Evolutionary conservation across 2,113 vertebrate species (phyloP).

Genomic region (Anser cygnoides): DNA sequence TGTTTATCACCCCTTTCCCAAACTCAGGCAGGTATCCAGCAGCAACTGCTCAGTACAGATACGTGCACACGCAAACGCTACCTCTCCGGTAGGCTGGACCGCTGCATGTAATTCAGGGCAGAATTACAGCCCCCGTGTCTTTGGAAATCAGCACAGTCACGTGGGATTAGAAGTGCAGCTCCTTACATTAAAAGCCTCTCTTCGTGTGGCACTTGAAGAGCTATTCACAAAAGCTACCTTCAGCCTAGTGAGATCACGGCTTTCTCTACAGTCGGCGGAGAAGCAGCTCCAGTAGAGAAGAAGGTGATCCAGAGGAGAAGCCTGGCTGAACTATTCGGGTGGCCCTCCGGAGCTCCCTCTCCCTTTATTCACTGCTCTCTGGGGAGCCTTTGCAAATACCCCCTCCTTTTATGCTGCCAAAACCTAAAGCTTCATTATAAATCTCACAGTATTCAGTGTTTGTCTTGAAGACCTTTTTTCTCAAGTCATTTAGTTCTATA

Average conservation of each 20-base stretch:
- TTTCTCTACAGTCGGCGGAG: background rate
- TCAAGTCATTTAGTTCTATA: background rate
- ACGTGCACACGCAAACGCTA: fast-evolving
- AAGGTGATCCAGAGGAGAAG: background rate
- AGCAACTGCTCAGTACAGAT: background rate
- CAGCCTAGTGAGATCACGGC: background rate
- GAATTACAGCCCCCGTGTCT: background rate
- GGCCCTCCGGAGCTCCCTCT: background rate
- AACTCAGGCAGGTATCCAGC: conserved; percentile 7
- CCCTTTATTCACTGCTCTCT: background rate
- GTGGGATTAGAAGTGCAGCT: background rate
- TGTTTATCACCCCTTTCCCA: background rate
- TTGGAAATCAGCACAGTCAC: background rate
- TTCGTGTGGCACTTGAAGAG: background rate
- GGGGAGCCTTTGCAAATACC: background rate
- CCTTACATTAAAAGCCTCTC: background rate
- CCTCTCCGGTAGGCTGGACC: background rate
- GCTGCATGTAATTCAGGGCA: background rate
- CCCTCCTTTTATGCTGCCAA: background rate
- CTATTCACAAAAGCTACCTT: background rate
- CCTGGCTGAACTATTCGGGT: background rate
- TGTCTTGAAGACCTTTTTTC: background rate
- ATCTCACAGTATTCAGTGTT: background rate
- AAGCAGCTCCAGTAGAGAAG: background rate
- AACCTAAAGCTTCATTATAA: background rate